These are phyloP conservation scores for Clepsis dumicolana DNA, from an alignment of 2,888 invertebrate species.

Conservation along the genomic window DNA sequence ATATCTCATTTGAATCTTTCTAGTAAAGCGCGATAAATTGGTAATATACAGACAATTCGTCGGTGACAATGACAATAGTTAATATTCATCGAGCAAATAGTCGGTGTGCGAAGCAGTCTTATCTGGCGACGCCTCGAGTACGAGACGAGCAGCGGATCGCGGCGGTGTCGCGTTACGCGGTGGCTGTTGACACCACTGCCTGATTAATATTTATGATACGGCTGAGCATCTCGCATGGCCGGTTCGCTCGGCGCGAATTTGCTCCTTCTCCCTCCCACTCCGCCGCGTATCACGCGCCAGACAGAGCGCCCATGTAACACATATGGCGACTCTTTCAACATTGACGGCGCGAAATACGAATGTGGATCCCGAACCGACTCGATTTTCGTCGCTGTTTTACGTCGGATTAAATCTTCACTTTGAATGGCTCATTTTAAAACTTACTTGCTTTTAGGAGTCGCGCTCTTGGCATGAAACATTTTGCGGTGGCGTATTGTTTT, in stretches of 20 bases:
- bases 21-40: not conserved
- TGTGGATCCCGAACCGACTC: conserved; percentile 81
- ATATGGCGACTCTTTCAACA: conserved; percentile 75
- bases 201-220: conserved; percentile 87
- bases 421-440: conserved; percentile 20
- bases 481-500: conserved; percentile 9
- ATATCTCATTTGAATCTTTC: not conserved
- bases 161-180: conserved; percentile 85
- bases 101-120: conserved; percentile 56
- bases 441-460: conserved; percentile 3
- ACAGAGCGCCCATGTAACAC: conserved; percentile 67
- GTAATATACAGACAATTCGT: conserved; percentile 47
- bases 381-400: conserved; percentile 71
- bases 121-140: conserved; percentile 72
- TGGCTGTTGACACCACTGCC: conserved; percentile 87
- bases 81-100: conserved; percentile 32
- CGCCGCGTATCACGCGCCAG: conserved; percentile 51
- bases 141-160: conserved; percentile 80
- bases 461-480: not conserved
- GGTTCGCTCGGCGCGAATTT: conserved; percentile 82
- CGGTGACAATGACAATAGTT: conserved; percentile 43
- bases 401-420: conserved; percentile 51
- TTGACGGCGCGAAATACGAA: conserved; percentile 81
- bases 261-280: conserved; percentile 72
- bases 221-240: conserved; percentile 86